These are phyloP conservation scores for Harpegnathos saltator DNA, from an alignment of 1,140 invertebrate species.

Conservation along the genomic window DNA sequence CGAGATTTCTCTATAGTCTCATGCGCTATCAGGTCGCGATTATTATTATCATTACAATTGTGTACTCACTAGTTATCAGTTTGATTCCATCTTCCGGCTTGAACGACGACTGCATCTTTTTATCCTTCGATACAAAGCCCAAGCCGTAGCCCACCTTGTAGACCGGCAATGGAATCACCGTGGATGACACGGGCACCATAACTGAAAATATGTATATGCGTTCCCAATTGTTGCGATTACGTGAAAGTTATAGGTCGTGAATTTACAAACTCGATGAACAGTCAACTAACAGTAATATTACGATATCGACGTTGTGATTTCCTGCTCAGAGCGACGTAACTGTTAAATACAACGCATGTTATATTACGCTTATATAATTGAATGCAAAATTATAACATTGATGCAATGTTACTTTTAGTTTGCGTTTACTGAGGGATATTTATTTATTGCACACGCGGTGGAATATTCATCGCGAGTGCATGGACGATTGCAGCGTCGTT, in stretches of 20 bases:
- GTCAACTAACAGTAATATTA: too few relatives aligned
- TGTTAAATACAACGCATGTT: too few relatives aligned
- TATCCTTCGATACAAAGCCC: constrained; percentile 78
- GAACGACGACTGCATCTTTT: constrained; percentile 77
- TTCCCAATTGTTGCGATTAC: neutral
- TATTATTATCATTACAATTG: neutral
- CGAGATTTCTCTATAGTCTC: constrained; percentile 15
- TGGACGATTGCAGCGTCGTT: neutral
- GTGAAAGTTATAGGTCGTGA: neutral
- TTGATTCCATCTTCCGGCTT: constrained; percentile 81
- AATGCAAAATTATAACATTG: too few relatives aligned
- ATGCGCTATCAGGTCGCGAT: neutral
- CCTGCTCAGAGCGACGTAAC: too few relatives aligned
- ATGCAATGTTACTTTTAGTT: too few relatives aligned
- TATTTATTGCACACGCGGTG: constrained; percentile 42
- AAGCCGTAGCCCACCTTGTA: constrained; percentile 86
- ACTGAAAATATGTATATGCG: constrained; percentile 81
- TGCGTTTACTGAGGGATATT: constrained; percentile 31
- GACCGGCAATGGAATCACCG: constrained; percentile 88
- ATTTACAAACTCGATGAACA: too few relatives aligned
- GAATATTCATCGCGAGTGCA: constrained; percentile 55
- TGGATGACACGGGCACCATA: constrained; percentile 88
- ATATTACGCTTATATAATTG: too few relatives aligned
- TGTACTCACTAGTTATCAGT: constrained; percentile 82
- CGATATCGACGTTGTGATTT: too few relatives aligned